Base-by-base conservation (phyloP, 2,797 vertebrate species). In the Microchirus variegatus region DNA sequence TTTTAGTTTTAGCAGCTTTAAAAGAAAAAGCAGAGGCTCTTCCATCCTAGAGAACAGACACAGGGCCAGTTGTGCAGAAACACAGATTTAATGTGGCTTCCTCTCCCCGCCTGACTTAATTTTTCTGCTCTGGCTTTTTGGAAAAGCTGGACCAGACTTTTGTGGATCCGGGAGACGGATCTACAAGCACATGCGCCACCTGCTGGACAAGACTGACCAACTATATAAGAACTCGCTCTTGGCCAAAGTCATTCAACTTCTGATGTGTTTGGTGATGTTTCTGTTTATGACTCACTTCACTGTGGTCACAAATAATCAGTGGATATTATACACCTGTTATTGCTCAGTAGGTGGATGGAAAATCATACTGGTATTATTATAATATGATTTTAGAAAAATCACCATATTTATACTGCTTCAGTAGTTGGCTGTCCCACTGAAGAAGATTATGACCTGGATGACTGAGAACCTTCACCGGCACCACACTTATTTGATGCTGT, bases 61-160 rank as follows among this genome's bases (percentile, higher is more conserved):
- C 89, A 92, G 88, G 90, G 84, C 92, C 90, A 92, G 92, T 91
- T 93, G 92, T 93, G 92, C 93, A 93, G 92, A 93, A 93, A 92
- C 91, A 91, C 92, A 91, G 92, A 94, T 93, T 94, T 94, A 92
- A 93, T 92, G 88, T 91, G 87, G 91, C 92, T 93, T 92, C 91
- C 93, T 94, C 91, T 92, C 91, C 91, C 92, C 91, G 90, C 91
- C 91, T 92, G 92, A 90, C 91, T 93, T 90, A 84, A 91, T 93
- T 92, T 92, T 92, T 91, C 85, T 89, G 87, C 79, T 87, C 52
- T 9, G 85, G 91, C 64, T 67, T 63, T 4, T 15, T 15, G 17
- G 22, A 93, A 94, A 80, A 86, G 49, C 10, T 15, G 93, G 76
- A 76, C 59, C 84, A 78, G 90, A 91, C 0, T 63, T 72, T 10